These are phyloP conservation scores for Aleiodes testaceus DNA, from an alignment of 2,888 invertebrate species.

Conservation along the genomic window DNA sequence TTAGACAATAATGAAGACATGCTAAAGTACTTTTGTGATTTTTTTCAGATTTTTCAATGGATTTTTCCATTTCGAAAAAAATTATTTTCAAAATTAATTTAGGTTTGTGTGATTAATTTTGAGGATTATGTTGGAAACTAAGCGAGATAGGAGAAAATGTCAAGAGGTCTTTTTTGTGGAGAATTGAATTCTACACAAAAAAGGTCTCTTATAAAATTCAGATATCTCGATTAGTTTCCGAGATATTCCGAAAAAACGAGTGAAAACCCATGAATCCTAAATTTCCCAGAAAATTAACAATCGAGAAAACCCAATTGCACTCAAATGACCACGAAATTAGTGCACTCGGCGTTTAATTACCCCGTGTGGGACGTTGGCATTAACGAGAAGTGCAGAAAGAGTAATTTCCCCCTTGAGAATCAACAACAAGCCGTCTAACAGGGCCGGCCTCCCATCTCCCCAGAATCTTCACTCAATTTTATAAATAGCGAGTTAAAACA, in stretches of 20 bases:
- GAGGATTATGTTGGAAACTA: no score
- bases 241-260: no score
- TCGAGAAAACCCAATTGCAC: background rate
- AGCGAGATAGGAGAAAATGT: no score
- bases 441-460: constrained; percentile 26
- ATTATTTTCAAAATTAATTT: background rate
- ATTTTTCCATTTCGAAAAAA: no score
- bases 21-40: background rate
- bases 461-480: constrained; percentile 42
- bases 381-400: constrained; percentile 40
- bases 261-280: no score
- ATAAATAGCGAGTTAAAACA: constrained; percentile 60
- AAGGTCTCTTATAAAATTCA: no score
- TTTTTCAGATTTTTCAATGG: background rate
- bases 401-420: constrained; percentile 9
- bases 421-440: constrained; percentile 14
- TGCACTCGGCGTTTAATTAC: background rate
- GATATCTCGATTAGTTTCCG: no score
- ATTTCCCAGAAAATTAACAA: no score
- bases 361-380: constrained; percentile 30
- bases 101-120: background rate
- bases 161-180: no score
- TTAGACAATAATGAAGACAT: no score
- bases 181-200: no score
- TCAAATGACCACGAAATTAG: background rate